These are phyloP conservation scores for Boloria selene DNA, from an alignment of 2,888 invertebrate species.

Conservation along the genomic window DNA sequence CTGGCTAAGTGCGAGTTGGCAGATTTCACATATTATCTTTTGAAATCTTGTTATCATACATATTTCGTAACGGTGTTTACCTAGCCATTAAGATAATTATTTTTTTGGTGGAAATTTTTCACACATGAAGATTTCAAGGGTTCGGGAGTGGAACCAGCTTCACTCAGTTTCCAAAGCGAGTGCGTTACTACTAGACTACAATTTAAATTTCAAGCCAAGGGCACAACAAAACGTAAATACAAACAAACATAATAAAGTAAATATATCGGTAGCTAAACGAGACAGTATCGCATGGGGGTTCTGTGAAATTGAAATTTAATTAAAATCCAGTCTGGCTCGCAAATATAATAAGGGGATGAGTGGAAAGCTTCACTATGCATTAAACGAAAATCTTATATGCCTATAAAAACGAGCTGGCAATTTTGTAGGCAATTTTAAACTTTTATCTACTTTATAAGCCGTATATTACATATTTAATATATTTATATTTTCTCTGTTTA, in stretches of 20 bases:
- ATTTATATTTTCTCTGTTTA: too few species aligned
- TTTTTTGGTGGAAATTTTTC: too few species aligned
- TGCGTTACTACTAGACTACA: neutral
- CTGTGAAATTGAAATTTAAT: constrained; percentile 12
- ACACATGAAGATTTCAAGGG: too few species aligned
- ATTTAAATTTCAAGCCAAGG: neutral
- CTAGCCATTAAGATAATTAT: too few species aligned
- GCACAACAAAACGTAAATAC: neutral
- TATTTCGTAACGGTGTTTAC: too few species aligned
- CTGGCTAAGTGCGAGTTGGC: too few species aligned
- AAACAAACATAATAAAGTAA: constrained; percentile 6
- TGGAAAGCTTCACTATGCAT: constrained; percentile 5
- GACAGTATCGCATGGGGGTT: constrained; percentile 3
- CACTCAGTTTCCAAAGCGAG: neutral
- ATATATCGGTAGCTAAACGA: constrained; percentile 6
- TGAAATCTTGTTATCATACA: too few species aligned
- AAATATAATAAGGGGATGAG: constrained; percentile 7
- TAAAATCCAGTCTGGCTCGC: constrained; percentile 14
- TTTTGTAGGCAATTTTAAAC: neutral
- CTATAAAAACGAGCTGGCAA: neutral
- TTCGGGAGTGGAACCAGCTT: too few species aligned
- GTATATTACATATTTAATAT: too few species aligned
- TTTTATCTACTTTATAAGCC: too few species aligned
- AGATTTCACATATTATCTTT: too few species aligned
- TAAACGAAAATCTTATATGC: constrained; percentile 10